A percentile compares a stretch with the other conserved stretches of the same genome.
Evolutionary conservation across 2,113 vertebrate genomes (phyloP).

Genomic region (Otolemur garnettii): DNA sequence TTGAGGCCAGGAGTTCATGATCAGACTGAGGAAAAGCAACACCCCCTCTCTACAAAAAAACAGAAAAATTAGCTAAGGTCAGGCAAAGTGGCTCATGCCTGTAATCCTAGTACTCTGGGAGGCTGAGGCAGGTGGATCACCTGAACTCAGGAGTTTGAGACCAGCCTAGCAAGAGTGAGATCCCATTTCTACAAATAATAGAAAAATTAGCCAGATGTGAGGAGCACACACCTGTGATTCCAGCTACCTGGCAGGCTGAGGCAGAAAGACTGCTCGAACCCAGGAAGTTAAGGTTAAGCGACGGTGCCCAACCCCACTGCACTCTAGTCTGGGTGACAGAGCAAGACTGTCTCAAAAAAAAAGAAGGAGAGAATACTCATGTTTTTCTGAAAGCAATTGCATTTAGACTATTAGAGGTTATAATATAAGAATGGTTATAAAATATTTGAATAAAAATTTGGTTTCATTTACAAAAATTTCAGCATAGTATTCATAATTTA

Average conservation of each 20-base stretch:
- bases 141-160: neutral
- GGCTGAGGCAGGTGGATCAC: neutral
- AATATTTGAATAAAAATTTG: neutral
- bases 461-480: neutral
- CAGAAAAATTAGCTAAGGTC: too few species aligned
- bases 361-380: neutral
- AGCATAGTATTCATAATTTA: neutral
- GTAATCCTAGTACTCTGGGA: too few species aligned
- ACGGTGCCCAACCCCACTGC: too few species aligned
- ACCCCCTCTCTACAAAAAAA: too few species aligned
- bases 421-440: neutral
- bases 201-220: too few species aligned
- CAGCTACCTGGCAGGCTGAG: too few species aligned
- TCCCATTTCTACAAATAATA: too few species aligned
- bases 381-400: conserved; percentile 22
- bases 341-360: neutral
- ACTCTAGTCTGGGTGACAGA: neutral
- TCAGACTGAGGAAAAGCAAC: too few species aligned
- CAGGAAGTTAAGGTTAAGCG: neutral
- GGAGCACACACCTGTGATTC: too few species aligned
- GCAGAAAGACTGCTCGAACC: neutral
- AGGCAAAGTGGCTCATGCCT: too few species aligned
- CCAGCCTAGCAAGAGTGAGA: too few species aligned
- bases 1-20: too few species aligned
- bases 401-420: neutral